A percentile compares a stretch with the other conserved stretches of the same genome.
These are phyloP conservation scores for Nebria ingens DNA, from an alignment of 1,140 invertebrate genomes.

Conservation along the genomic window DNA sequence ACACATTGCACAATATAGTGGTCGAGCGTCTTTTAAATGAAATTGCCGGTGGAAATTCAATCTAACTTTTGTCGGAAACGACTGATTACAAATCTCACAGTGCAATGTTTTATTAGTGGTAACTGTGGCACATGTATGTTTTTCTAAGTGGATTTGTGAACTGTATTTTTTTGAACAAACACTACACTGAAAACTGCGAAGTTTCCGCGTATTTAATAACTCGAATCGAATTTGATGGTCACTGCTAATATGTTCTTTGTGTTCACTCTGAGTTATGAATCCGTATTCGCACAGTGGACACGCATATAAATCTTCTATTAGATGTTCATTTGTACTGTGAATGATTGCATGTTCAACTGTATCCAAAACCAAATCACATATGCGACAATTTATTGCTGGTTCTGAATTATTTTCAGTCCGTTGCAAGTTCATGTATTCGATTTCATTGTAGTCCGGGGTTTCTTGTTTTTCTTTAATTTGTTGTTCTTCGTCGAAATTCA, in stretches of 20 bases:
- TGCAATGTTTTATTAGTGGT: not conserved
- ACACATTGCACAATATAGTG: constrained; percentile 13
- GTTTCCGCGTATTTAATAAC: not conserved
- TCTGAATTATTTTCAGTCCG: not conserved
- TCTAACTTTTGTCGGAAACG: constrained; percentile 35
- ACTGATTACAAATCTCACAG: constrained; percentile 35
- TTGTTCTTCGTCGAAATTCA: not conserved
- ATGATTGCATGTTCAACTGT: not conserved
- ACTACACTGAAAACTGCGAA: not conserved
- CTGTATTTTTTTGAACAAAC: not conserved
- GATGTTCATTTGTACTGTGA: not conserved
- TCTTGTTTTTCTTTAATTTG: not conserved
- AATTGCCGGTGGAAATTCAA: constrained; percentile 38
- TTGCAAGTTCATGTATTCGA: not conserved
- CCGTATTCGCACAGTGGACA: not conserved
- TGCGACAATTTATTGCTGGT: not conserved
- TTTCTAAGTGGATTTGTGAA: not conserved
- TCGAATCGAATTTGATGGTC: not conserved
- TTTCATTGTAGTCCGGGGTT: not conserved
- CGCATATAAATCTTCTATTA: not conserved
- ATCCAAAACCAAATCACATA: not conserved
- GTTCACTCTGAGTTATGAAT: not conserved
- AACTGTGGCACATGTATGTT: not conserved
- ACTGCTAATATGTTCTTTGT: not conserved
- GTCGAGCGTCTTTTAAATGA: not conserved